Evolutionary conservation across 1,140 invertebrate species (phyloP).

Genomic region (Platyura marginata): DNA sequence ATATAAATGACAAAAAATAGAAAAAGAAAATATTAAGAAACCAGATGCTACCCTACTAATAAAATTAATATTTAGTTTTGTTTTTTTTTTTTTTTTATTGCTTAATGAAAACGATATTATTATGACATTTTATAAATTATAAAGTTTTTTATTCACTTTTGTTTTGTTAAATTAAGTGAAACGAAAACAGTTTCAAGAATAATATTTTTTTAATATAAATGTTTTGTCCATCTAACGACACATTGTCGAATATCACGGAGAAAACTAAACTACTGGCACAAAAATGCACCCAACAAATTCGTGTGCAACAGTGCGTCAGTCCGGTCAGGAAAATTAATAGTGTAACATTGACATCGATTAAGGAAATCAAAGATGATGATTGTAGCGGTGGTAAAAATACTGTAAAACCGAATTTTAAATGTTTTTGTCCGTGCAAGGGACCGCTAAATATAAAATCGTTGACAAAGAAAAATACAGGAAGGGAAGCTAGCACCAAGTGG

Average conservation of each 20-base stretch:
- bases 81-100: no score
- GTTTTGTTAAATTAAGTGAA: not conserved
- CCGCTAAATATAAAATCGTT: constrained; percentile 5
- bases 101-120: not conserved
- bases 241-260: constrained; percentile 15
- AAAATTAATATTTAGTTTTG: no score
- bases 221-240: constrained; percentile 6
- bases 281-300: constrained; percentile 13
- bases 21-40: no score
- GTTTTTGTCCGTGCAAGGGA: not conserved
- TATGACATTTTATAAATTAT: not conserved
- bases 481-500: constrained; percentile 22
- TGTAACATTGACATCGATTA: not conserved
- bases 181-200: no score
- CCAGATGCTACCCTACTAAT: not conserved
- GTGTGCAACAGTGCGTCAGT: constrained; percentile 4
- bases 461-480: constrained; percentile 11
- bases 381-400: not conserved
- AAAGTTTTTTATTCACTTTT: not conserved
- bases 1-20: no score
- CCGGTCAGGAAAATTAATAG: constrained; percentile 3
- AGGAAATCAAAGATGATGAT: not conserved
- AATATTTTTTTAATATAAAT: constrained; percentile 1
- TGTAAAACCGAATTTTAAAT: not conserved
- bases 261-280: constrained; percentile 23